These are phyloP conservation scores for Dicrurus megarhynchus DNA, from an alignment of 2,113 vertebrate genomes.

Conservation along the genomic window DNA sequence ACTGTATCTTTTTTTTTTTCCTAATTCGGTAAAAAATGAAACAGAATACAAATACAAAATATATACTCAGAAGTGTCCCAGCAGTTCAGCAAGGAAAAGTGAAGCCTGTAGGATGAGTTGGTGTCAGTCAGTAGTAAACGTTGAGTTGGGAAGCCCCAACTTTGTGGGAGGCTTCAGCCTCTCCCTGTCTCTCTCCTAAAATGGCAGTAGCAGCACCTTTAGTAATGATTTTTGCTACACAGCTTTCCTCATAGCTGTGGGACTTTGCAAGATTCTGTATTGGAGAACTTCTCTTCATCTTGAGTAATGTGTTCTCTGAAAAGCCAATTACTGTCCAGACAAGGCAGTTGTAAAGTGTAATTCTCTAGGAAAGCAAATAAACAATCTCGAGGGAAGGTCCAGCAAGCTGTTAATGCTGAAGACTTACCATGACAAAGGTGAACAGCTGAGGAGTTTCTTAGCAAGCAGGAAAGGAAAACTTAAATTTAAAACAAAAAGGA, in stretches of 20 bases:
- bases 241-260: not conserved
- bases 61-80: not conserved
- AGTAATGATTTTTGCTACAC: not conserved
- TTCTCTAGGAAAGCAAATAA: not conserved
- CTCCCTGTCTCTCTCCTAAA: not conserved
- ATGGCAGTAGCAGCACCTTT: not conserved
- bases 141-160: not conserved
- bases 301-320: not conserved
- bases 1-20: too few species aligned
- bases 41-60: not conserved
- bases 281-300: not conserved
- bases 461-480: not conserved
- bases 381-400: not conserved
- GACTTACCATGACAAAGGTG: not conserved
- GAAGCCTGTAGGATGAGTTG: not conserved
- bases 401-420: not conserved
- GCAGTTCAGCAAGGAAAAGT: not conserved
- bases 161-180: not conserved
- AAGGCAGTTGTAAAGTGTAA: not conserved
- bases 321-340: not conserved
- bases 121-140: not conserved
- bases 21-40: not conserved
- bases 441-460: not conserved
- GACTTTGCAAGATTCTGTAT: not conserved
- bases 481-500: not conserved